Evolutionary conservation across 2,888 invertebrate genomes (phyloP), one percentile per base, ranked within the genome.

Genomic region (Chymomyza amoena): DNA sequence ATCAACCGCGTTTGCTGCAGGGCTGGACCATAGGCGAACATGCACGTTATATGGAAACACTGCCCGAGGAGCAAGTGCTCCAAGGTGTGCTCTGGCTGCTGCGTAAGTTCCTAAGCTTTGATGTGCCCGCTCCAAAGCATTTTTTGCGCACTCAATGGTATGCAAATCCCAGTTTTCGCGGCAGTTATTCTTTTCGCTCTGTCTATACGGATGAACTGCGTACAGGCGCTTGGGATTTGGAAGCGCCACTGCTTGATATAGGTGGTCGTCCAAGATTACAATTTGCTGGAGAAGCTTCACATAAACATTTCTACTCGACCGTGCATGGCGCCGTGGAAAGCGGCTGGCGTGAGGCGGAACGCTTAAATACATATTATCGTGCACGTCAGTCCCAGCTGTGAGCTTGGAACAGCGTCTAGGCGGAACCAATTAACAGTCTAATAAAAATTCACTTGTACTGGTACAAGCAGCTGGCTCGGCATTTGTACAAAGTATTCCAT

Each of bases 261-360:
- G 75, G 71, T 28, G 91, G 90, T 50, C 91, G 91, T 64, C 93
- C 95, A 39, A 90, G 93, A 0, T 90, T 95, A 0, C 93, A 94
- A 75, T 95, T 95, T 83, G 95, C 94, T 1, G 95, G 95, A 0
- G 95, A 95, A 88, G 94, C 95, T 0, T 94, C 95, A 0, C 94
- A 95, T 16, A 93, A 93, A 61, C 93, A 93, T 77, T 93, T 93
- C 83, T 95, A 94, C 87, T 93, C 93, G 0, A 94, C 95, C 0
- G 95, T 95, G 0, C 95, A 96, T 82, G 96, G 96, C 0, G 96
- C 96, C 0, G 90, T 95, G 0, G 95, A 95, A 85, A 93, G 94
- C n/a, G 96, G 96, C 0, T 94, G 94, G 88, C 93, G 96, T 50
- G 96, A 96, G 88, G 96, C 96, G 1, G 92, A 94, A 16, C 92